Evolutionary conservation across 37 sponge, comb jelly and placozoan genomes (phyloP).

Genomic region (Ephydatia muelleri): DNA sequence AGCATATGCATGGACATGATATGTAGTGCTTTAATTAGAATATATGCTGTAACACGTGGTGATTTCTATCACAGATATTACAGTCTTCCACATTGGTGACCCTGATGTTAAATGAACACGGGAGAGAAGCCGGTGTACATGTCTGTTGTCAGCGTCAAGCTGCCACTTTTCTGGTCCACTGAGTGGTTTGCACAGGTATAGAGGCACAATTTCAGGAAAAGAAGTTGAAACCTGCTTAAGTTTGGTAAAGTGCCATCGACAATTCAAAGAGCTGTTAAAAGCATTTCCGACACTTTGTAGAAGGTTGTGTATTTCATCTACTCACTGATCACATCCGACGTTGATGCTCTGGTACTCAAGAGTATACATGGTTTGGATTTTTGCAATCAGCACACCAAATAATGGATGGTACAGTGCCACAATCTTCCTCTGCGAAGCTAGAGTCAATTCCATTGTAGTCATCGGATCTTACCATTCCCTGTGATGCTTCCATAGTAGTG

Average conservation of each 20-base stretch:
- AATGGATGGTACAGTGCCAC: no score
- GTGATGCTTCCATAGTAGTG: slow-evolving; percentile 42
- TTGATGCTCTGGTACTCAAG: slow-evolving; percentile 1
- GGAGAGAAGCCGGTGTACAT: no score
- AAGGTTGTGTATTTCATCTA: slow-evolving; percentile 42
- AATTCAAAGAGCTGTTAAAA: slow-evolving; percentile 50
- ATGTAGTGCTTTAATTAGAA: no score
- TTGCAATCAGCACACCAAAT: not conserved
- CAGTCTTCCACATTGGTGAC: no score
- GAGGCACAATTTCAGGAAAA: no score
- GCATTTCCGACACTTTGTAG: slow-evolving; percentile 47
- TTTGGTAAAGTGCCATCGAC: slow-evolving; percentile 65
- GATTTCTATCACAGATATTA: no score
- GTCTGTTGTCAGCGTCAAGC: no score
- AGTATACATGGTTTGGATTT: not conserved
- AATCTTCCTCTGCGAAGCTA: slow-evolving; percentile 17
- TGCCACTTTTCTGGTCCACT: no score
- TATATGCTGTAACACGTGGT: no score
- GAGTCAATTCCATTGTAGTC: slow-evolving; percentile 24
- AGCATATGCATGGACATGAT: no score
- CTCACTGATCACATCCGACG: slow-evolving; percentile 67
- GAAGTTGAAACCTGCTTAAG: slow-evolving; percentile 49
- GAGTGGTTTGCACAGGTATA: no score
- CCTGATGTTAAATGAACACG: no score
- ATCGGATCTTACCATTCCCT: slow-evolving; percentile 17